Conservation (phyloP, 2,797 vertebrate genomes). For the Eulemur rubriventer region DNA sequence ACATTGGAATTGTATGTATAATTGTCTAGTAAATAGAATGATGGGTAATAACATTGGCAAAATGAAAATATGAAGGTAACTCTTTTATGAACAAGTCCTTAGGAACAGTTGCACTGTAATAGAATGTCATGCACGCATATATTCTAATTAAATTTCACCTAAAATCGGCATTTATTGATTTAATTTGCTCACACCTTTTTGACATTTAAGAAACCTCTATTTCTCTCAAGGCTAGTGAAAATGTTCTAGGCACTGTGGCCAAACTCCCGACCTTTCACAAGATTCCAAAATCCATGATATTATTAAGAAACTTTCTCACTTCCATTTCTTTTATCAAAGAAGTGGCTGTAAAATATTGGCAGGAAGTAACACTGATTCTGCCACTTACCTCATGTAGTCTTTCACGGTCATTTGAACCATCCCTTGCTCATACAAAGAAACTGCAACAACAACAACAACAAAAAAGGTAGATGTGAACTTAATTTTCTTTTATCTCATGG, state of each 20-base stretch:
- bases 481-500: background rate
- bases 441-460: slow-evolving; percentile 80
- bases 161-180: background rate
- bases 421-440: slow-evolving; percentile 82
- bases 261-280: background rate
- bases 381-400: slow-evolving; percentile 88
- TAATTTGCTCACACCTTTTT: background rate
- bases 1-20: background rate
- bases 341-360: background rate
- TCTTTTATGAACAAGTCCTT: background rate
- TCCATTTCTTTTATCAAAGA: background rate
- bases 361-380: background rate
- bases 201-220: background rate
- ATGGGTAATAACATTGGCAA: background rate
- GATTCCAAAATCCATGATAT: background rate
- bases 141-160: background rate
- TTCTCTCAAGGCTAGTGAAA: background rate
- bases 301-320: background rate
- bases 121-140: background rate
- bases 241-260: background rate
- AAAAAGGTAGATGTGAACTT: background rate
- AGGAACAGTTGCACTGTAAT: background rate
- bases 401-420: slow-evolving; percentile 83
- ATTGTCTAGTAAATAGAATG: background rate
- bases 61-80: background rate